Evolutionary conservation across 2,797 vertebrate species (phyloP), one percentile per base, ranked within the genome.

Genomic region (Propithecus deckenii): DNA sequence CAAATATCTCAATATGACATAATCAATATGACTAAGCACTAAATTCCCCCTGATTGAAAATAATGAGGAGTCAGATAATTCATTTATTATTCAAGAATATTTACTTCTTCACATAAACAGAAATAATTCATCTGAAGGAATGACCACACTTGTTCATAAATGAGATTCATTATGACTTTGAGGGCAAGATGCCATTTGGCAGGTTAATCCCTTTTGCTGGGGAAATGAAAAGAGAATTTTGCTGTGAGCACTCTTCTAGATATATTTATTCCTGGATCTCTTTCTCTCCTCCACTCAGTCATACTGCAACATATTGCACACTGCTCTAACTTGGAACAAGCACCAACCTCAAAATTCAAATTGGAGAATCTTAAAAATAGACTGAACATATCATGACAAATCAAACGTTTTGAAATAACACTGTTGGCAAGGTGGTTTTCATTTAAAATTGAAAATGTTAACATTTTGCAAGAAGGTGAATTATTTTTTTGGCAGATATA

Each of bases 361-460:
- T 97, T 97, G 93, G 89, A 97, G 86, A 95, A 92, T 43, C 86
- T 97, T 97, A 97, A 97, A 98, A 98, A 98, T 98, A 98, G 96
- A 97, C 94, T 93, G 94, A 97, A 94, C 94, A 97, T 96, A 98
- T 84, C 97, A 98, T 96, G 97, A 97, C 94, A 97, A 97, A 98
- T 98, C 97, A 97, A 98, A 98, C 84, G 4, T 94, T 97, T 96
- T 89, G 94, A 97, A 97, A 97, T 97, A 97, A 96, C 97, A 97
- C 95, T 96, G 95, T 79, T 97, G 96, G 95, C 87, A 96, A 98
- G 97, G 96, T 97, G 67, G 95, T 41, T 97, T 97, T 97, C 91
- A 90, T 96, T 97, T 94, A 96, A 96, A 97, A 96, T 97, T 93
- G 80, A 96, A 98, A 97, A 98, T 98, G 97, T 92, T 97, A 97